phyloP scores from a whole-genome alignment of 2,888 invertebrate genomes.

The Selenia dentaria region DNA sequence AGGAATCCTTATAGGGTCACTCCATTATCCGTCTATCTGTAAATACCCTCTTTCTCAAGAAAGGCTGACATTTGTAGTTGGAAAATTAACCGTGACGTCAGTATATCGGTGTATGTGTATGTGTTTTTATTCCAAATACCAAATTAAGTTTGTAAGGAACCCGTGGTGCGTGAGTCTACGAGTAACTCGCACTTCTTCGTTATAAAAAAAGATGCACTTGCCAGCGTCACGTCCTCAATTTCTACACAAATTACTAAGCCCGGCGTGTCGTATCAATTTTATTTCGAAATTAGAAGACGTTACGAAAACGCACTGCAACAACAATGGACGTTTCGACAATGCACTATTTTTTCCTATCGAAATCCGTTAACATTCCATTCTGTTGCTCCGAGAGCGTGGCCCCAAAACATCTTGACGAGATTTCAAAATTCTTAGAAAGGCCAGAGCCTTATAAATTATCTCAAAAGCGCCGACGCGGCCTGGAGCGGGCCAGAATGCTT shows the following conservation, averaged over 20 bases:
- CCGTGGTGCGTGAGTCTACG: too few relatives aligned
- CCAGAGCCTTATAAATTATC: slow-evolving; percentile 83
- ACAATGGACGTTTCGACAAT: slow-evolving; percentile 61
- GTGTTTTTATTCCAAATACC: too few relatives aligned
- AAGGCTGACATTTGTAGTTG: too few relatives aligned
- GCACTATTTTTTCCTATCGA: slow-evolving; percentile 71
- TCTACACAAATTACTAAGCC: slow-evolving; percentile 2
- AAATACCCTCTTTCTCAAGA: too few relatives aligned
- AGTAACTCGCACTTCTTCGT: background rate
- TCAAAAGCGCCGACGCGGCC: slow-evolving; percentile 83
- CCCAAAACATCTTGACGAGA: slow-evolving; percentile 72
- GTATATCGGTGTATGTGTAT: too few relatives aligned
- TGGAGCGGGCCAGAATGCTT: slow-evolving; percentile 71
- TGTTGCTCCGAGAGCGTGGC: slow-evolving; percentile 56
- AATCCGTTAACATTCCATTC: slow-evolving; percentile 82
- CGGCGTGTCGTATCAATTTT: slow-evolving; percentile 39
- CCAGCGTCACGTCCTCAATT: slow-evolving; percentile 1
- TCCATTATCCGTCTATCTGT: too few relatives aligned
- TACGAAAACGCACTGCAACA: slow-evolving; percentile 55
- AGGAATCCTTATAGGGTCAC: too few relatives aligned
- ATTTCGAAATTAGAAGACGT: slow-evolving; percentile 51
- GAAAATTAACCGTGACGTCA: too few relatives aligned
- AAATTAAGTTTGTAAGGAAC: too few relatives aligned
- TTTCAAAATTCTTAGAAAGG: slow-evolving; percentile 84
- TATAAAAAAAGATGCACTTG: background rate